Conservation (phyloP, 53 echinoderm and acorn worm genomes). For the Astropecten irregularis region DNA sequence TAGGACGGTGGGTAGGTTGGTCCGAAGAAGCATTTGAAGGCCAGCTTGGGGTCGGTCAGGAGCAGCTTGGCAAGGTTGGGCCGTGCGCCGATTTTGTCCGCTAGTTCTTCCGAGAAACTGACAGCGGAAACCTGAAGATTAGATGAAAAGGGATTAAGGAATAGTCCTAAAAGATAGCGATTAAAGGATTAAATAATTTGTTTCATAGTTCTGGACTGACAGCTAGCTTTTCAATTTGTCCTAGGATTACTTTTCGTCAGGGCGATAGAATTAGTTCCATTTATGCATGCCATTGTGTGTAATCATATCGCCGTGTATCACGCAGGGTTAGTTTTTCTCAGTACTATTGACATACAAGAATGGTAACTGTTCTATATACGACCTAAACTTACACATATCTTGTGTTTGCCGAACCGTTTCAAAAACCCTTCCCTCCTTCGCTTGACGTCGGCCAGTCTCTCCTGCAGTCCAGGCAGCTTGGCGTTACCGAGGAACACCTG, state of each 20-base stretch:
- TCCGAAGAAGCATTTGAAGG: no score
- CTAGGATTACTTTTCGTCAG: not conserved
- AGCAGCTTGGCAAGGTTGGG: no score
- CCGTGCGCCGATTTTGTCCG: conserved; percentile 66
- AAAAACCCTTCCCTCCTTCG: conserved; percentile 52
- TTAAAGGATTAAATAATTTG: no score
- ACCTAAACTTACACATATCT: conserved; percentile 82
- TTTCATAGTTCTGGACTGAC: not conserved
- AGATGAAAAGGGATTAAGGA: not conserved
- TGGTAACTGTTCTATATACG: no score
- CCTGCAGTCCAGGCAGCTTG: no score
- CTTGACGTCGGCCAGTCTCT: no score
- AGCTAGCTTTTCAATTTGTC: not conserved
- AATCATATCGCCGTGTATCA: not conserved
- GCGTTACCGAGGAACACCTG: no score
- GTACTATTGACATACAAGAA: not conserved
- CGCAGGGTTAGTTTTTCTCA: not conserved
- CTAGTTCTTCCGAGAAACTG: conserved; percentile 67
- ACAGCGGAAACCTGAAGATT: conserved; percentile 67
- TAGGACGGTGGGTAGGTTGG: no score
- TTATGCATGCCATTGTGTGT: no score
- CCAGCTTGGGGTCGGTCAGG: no score
- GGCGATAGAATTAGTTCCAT: not conserved
- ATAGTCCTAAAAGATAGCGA: no score
- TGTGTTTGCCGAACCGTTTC: conserved; percentile 72